Evolutionary conservation across 2,888 invertebrate species (phyloP).

Genomic region (Calameuta idolon): DNA sequence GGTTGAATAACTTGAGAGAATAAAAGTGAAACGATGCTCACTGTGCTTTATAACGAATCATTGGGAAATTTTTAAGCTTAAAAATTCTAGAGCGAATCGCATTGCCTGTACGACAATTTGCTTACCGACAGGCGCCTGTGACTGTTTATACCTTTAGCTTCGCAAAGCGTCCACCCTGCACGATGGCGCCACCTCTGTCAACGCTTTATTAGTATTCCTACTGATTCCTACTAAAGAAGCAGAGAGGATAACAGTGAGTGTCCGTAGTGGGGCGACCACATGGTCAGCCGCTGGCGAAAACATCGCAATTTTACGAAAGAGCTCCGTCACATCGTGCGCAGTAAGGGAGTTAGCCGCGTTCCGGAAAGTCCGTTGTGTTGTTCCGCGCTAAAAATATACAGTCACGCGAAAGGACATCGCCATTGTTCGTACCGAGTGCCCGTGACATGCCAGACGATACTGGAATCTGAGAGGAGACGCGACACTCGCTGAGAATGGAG

Average conservation of each 20-base stretch:
- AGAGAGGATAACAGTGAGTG: background rate
- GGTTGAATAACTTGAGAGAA: background rate
- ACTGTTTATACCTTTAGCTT: background rate
- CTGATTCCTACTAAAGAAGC: background rate
- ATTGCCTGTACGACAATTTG: background rate
- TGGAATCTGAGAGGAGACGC: background rate
- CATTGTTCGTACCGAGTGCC: background rate
- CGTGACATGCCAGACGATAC: background rate
- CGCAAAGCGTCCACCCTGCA: background rate
- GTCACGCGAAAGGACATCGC: background rate
- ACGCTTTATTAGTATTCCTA: background rate
- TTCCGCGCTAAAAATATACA: background rate
- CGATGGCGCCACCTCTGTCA: background rate
- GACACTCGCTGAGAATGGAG: background rate
- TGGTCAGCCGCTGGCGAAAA: constrained; percentile 1
- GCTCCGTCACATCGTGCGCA: background rate
- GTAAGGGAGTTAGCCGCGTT: background rate
- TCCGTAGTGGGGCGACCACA: background rate
- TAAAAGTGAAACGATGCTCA: background rate
- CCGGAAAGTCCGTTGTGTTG: background rate
- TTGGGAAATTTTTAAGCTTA: background rate
- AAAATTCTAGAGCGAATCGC: background rate
- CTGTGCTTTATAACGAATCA: background rate
- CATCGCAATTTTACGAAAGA: constrained; percentile 2
- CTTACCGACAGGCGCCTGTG: background rate